These are phyloP conservation scores for Delphinapterus leucas DNA, from an alignment of 2,113 vertebrate genomes.

Conservation along the genomic window DNA sequence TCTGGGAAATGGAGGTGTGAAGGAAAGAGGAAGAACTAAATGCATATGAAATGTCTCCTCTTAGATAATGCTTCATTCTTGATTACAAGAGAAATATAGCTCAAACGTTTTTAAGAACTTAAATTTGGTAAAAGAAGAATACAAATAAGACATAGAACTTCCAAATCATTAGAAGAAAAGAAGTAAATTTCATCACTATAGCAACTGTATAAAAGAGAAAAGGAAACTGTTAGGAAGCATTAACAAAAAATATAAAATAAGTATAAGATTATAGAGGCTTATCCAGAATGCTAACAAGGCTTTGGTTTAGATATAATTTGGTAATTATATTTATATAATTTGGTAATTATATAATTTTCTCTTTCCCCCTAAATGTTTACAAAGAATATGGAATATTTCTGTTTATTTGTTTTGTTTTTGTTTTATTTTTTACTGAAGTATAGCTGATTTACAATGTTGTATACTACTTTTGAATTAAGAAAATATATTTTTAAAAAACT, in stretches of 20 bases:
- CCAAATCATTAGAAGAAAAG: neutral
- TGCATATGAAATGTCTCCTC: neutral
- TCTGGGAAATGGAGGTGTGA: neutral
- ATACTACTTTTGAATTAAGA: neutral
- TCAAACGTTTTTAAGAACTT: neutral
- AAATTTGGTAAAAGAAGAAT: neutral
- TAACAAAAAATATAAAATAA: neutral
- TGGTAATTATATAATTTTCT: neutral
- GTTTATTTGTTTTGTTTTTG: neutral
- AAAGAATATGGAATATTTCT: constrained; percentile 18
- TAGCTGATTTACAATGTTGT: neutral
- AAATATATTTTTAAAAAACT: neutral
- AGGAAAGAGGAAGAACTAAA: neutral
- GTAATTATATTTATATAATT: neutral
- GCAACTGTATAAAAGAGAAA: neutral
- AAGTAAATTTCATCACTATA: neutral
- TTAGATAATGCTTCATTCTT: neutral
- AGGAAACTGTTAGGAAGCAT: neutral
- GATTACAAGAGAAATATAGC: neutral
- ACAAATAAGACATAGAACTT: neutral
- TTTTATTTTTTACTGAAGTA: neutral
- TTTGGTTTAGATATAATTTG: neutral
- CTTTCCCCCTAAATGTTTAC: neutral
- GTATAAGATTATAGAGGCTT: neutral
- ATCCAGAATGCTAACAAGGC: neutral